Percentiles rank a stretch among this genome's conserved stretches.
These are phyloP conservation scores for Margaritifera margaritifera DNA, from an alignment of 2,888 invertebrate species.

Conservation along the genomic window DNA sequence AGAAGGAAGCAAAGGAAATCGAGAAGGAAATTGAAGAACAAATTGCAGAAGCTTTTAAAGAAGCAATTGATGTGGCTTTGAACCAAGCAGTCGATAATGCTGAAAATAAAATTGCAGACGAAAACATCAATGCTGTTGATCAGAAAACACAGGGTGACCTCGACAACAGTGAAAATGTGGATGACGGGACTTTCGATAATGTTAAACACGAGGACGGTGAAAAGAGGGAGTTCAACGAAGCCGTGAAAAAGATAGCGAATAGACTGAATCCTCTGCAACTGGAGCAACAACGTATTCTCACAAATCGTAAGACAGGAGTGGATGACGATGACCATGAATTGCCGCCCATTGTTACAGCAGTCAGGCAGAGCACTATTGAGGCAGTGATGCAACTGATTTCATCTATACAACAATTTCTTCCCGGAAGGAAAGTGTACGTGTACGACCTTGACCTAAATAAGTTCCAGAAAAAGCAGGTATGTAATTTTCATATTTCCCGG, in stretches of 20 bases:
- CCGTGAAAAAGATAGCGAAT: constrained; percentile 21
- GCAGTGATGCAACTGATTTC: constrained; percentile 33
- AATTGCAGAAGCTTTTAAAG: constrained; percentile 21
- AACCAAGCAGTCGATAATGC: constrained; percentile 8
- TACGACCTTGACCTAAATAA: constrained; percentile 43
- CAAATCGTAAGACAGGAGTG: constrained; percentile 5
- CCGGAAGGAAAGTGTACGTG: constrained; percentile 34
- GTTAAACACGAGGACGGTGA: constrained; percentile 7
- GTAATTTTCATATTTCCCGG: no score
- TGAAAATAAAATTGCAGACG: constrained; percentile 3
- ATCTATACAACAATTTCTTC: constrained; percentile 35
- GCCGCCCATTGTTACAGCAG: constrained; percentile 45
- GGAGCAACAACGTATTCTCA: constrained; percentile 7
- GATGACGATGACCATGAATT: constrained; percentile 41
- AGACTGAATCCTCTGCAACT: constrained; percentile 22
- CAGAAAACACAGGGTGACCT: background rate
- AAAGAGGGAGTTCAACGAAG: constrained; percentile 21
- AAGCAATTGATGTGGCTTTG: constrained; percentile 10
- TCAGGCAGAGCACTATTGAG: constrained; percentile 27
- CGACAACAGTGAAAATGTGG: background rate
- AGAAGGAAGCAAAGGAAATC: constrained; percentile 18
- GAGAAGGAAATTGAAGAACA: constrained; percentile 31
- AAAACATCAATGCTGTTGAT: constrained; percentile 6
- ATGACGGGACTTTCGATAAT: background rate
- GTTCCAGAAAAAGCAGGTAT: constrained; percentile 37